Evolutionary conservation across 2,797 vertebrate species (phyloP), one percentile per base, ranked within the genome.

Genomic region (Pyrocephalus nanus): DNA sequence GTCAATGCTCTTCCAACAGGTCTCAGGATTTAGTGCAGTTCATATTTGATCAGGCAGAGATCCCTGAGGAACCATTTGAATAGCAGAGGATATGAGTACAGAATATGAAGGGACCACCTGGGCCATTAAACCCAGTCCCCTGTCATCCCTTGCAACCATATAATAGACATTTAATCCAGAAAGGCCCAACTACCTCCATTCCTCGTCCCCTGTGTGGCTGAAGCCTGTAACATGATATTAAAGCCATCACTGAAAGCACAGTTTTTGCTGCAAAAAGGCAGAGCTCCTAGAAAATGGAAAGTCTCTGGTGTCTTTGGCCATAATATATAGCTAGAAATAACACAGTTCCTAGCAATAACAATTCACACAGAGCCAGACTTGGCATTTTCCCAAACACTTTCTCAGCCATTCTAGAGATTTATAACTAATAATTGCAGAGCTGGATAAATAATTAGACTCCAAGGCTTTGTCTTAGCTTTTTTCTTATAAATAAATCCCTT

Each of bases 101-200:
- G 80, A 94, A 88, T 91, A 82, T 42, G 86, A 93, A 92, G 71
- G 74, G 89, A 87, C 78, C 84, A 82, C 86, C 91, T 94, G 94
- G 81, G 55, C 73, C 86, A 95, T 94, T 95, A 95, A 94, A 90
- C 48, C 6, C 4, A 0, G 64, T 95, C 83, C 80, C 81, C 48
- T 93, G 90, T 83, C 69, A 74, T 94, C 90, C 90, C 73, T 95
- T 88, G 92, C 92, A 95, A 95, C 88, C 74, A 73, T 86, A 73
- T 95, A 95, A 93, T 60, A 92, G 93, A 88, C 71, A 73, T 88
- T 90, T 96, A 92, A 96, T 95, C 95, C 93, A 90, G 73, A 88
- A 93, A 93, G 57, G 26, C 86, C 67, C 79, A 81, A 20, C 55
- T 86, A 70, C 73, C 55, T 93, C 80, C 71, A 53, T 86, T 92